Base-by-base conservation (phyloP, 1,140 invertebrate species). In the Tetramorium alpestre region DNA sequence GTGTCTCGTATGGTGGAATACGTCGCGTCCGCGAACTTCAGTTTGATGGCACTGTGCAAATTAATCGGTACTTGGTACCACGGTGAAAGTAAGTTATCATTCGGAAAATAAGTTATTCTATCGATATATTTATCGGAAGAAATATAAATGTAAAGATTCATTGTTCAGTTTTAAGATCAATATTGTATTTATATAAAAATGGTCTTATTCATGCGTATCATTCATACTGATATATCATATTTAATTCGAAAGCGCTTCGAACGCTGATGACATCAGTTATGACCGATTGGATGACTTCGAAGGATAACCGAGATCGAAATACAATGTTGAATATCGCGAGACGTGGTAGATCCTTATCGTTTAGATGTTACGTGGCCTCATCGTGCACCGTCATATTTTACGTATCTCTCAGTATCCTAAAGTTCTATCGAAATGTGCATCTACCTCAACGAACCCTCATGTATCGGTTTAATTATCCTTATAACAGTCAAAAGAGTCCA, bases 401-500 rank as follows among this genome's bases (percentile, higher is more conserved):
- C 11, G 0, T 60, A 5, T 33, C 0, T n/a, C 2, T 72, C 0
- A 56, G 47, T 2, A 0, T 72, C 0, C 0, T 47, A 18, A 44
- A 33, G 6, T 33, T 72, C 1, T 58, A 60, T 47, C 51, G 25
- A 33, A 82, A 16, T 11, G 13, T 72, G 5, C 22, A 47, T 1
- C 22, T 33, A 1, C 2, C 49, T n/a, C 10, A 82, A 44, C 25
- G 80, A 4, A 28, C 7, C 0, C 38, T 82, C 13, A 16, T 82
- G 1, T 82, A 82, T 47, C 22, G 0, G 0, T 82, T 72, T 16
- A 1, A 2, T 7, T 82, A 58, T 73, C 95, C 95, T 3, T 96
- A 95, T 84, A 91, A 96, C 76, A 93, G 91, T 0, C 91, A 92
- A 38, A 92, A 92, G 51, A 94, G 93, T 5, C 95, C 96, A 18